Evolutionary conservation across 2,113 vertebrate species (phyloP).

Genomic region (Martes martes): DNA sequence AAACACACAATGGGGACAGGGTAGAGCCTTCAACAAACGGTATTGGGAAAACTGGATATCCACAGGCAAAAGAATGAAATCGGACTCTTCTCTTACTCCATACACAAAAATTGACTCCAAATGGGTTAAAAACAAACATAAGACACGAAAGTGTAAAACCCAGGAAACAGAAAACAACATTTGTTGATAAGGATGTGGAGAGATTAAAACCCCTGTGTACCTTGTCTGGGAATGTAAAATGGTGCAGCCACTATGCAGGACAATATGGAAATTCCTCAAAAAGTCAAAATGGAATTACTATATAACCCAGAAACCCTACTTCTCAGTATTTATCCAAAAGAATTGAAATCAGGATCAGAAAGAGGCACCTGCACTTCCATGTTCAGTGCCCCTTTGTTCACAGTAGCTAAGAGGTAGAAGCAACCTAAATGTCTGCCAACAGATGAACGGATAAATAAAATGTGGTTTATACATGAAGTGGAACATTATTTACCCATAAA

Average conservation of each 20-base stretch:
- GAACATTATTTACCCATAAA: neutral
- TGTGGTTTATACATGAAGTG: neutral
- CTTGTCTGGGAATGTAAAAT: neutral
- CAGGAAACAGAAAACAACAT: neutral
- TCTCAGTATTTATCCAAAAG: neutral
- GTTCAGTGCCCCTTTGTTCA: neutral
- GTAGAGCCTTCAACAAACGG: neutral
- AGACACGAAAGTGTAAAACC: neutral
- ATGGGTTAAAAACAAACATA: neutral
- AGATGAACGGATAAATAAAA: neutral
- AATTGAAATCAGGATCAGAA: neutral
- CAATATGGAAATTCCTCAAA: neutral
- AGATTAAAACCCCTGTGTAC: neutral
- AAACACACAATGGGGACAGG: neutral
- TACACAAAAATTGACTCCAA: neutral
- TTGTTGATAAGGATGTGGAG: neutral
- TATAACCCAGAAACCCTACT: neutral
- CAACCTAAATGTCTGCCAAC: neutral
- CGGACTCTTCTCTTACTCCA: neutral
- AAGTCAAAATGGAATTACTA: neutral
- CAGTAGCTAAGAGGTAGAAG: neutral
- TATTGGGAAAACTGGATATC: neutral
- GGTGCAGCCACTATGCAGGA: neutral
- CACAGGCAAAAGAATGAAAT: neutral
- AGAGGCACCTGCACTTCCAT: neutral